Base-by-base conservation (phyloP, 2,113 vertebrate species). In the Hydrolagus affinis region DNA sequence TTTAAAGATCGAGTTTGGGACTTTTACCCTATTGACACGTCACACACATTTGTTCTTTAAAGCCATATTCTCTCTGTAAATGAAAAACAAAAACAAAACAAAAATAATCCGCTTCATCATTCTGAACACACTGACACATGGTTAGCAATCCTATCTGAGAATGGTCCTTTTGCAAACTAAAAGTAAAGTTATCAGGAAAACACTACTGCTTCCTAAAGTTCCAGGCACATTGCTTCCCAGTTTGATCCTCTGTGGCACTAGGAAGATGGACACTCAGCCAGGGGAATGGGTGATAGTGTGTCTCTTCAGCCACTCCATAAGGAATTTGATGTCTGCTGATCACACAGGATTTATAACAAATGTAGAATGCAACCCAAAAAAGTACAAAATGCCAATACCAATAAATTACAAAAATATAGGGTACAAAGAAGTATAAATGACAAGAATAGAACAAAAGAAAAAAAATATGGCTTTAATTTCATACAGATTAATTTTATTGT, bases 381-480 rank as follows among this genome's bases (percentile, higher is more conserved):
- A 80, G 23, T 32, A 80, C 60, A 80, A 44, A 44, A 9, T 83
- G 23, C 28, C 66, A 68, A 83, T 30, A 66, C 64, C 62, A 68
- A 83, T 66, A 66, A 83, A 83, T 83, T 83, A 83, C 60, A 83
- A 83, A 78, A 66, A 83, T 83, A 64, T 68, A 83, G 14, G 28
- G 28, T 32, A 32, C 28, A 10, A 28, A 83, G 44, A 44, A 44
- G 44, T 44, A 44, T 59, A 83, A 83, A 83, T 83, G 25, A 8
- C 25, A 83, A 83, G 62, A 32, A 66, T 83, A 66, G 64, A 83
- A 68, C 78, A 83, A 62, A 83, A 44, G 44, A 44, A 44, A 44
- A 66, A 83, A 83, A 83, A 83, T 83, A 83, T 83, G 78, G 78
- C 78, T 83, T 83, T 83, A 68, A 83, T 66, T 80, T 80, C 23